Evolutionary conservation across 2,113 vertebrate species (phyloP).

Genomic region (Podarcis raffonei): DNA sequence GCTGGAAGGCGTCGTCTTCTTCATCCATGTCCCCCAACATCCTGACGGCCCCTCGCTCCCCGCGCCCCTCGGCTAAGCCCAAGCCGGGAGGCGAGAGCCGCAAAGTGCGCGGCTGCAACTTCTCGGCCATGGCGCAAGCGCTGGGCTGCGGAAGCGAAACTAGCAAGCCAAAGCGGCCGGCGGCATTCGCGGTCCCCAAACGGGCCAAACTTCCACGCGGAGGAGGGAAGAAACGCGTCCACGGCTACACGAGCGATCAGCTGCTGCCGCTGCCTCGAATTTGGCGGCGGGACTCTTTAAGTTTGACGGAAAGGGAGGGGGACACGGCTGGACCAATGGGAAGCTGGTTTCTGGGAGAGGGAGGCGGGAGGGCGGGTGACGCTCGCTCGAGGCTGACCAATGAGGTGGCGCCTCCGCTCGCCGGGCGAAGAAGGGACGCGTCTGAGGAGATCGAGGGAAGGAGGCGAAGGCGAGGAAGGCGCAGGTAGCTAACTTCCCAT

Average conservation of each 20-base stretch:
- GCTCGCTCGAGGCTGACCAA: background rate
- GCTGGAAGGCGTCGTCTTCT: slow-evolving; percentile 90
- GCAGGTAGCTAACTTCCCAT: background rate
- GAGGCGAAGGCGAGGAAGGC: background rate
- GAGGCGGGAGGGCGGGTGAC: background rate
- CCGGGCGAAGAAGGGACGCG: background rate
- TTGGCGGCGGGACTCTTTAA: too few relatives aligned
- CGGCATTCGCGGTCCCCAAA: background rate
- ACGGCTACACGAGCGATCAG: background rate
- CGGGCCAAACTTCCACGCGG: background rate
- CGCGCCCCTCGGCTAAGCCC: background rate
- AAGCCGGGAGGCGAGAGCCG: background rate
- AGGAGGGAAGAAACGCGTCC: too few relatives aligned
- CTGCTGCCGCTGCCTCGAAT: too few relatives aligned
- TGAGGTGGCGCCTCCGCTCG: background rate
- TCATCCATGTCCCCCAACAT: slow-evolving; percentile 89
- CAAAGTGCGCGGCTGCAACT: background rate
- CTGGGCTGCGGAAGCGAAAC: background rate
- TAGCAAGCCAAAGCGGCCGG: background rate
- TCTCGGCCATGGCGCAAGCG: background rate
- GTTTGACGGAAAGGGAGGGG: too few relatives aligned
- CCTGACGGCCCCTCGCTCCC: background rate
- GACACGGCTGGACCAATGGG: too few relatives aligned
- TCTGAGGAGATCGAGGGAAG: background rate
- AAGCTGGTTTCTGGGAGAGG: background rate